These are phyloP conservation scores for Cerastis rubricosa DNA, from an alignment of 2,888 invertebrate species.

Conservation along the genomic window DNA sequence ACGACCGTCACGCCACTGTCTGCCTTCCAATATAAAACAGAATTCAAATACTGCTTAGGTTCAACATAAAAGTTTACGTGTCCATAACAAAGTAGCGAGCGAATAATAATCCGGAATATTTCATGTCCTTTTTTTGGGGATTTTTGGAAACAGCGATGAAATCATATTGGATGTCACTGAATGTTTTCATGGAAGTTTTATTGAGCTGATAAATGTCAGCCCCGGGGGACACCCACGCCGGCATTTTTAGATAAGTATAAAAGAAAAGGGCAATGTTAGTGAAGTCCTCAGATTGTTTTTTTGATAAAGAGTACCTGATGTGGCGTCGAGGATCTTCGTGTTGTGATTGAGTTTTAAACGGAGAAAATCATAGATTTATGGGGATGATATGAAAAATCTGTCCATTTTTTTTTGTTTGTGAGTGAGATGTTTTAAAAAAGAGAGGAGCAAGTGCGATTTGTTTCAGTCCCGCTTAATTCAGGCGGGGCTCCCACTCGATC, in stretches of 20 bases:
- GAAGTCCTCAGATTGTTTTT: slow-evolving; percentile 65
- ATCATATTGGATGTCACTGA: slow-evolving; percentile 87
- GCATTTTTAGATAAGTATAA: slow-evolving; percentile 84
- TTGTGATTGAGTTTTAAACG: slow-evolving; percentile 22
- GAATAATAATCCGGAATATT: slow-evolving; percentile 81
- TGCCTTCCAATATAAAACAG: slow-evolving; percentile 67
- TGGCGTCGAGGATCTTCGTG: slow-evolving; percentile 15
- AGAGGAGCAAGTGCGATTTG: slow-evolving; percentile 62
- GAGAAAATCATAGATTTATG: slow-evolving; percentile 1
- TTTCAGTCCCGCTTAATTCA: slow-evolving; percentile 81
- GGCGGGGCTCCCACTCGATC: slow-evolving; percentile 82
- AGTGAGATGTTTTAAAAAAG: slow-evolving; percentile 56
- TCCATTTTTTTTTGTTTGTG: slow-evolving; percentile 20
- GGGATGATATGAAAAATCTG: background rate
- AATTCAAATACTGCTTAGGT: slow-evolving; percentile 72
- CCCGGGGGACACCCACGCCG: slow-evolving; percentile 80
- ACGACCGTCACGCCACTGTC: slow-evolving; percentile 63
- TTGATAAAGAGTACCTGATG: slow-evolving; percentile 60
- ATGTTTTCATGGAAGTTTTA: slow-evolving; percentile 88
- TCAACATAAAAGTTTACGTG: slow-evolving; percentile 80
- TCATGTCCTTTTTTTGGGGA: slow-evolving; percentile 77
- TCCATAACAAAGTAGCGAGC: slow-evolving; percentile 78
- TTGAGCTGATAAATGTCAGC: slow-evolving; percentile 87
- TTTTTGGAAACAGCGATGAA: slow-evolving; percentile 82
- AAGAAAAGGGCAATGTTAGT: slow-evolving; percentile 70